phyloP scores from a whole-genome alignment of 2,888 invertebrate species.

The Chydorus sphaericus region DNA sequence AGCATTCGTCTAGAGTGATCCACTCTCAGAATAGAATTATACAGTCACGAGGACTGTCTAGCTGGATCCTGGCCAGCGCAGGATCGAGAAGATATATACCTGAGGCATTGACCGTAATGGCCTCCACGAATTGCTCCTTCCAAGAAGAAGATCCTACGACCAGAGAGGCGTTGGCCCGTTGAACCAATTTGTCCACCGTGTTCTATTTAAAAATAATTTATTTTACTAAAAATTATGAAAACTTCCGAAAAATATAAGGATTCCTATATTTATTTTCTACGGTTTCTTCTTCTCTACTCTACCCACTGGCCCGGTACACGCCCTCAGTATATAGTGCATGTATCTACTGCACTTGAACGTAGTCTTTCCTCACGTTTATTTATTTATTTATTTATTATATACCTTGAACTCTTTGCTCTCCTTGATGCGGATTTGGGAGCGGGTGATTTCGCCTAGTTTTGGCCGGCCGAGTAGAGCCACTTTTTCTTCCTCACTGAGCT shows the following conservation, averaged over 20 bases:
- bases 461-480: constrained; percentile 84
- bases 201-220: constrained; percentile 51
- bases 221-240: neutral
- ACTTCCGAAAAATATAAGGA: too few species aligned
- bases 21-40: neutral
- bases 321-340: too few species aligned
- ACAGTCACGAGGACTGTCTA: neutral
- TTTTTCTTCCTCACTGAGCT: constrained; percentile 64
- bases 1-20: neutral
- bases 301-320: too few species aligned
- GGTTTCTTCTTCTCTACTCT: too few species aligned
- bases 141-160: constrained; percentile 88
- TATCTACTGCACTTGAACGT: too few species aligned
- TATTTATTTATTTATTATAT: too few species aligned
- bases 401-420: constrained; percentile 99
- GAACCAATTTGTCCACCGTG: constrained; percentile 94
- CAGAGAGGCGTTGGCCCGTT: constrained; percentile 88
- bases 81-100: neutral
- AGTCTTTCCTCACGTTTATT: too few species aligned
- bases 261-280: too few species aligned
- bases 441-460: constrained; percentile 68
- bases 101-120: constrained; percentile 71
- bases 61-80: too few species aligned
- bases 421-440: constrained; percentile 78
- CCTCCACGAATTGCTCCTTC: constrained; percentile 97